Evolutionary conservation across 2,888 invertebrate species (phyloP).

Genomic region (Andrena marginata): DNA sequence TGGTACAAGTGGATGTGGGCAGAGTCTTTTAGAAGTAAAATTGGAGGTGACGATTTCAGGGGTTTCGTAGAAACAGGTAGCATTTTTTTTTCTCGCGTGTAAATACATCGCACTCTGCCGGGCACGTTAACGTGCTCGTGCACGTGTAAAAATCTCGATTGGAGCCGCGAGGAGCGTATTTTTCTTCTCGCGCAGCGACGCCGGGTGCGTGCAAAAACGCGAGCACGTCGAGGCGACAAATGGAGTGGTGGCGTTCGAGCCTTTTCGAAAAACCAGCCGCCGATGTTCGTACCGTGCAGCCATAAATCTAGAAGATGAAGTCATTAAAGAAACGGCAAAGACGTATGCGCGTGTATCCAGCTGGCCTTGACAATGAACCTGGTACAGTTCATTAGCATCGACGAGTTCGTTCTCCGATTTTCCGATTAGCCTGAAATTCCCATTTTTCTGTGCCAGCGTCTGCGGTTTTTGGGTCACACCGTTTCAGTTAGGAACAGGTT

Average conservation of each 20-base stretch:
- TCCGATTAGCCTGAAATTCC: constrained; percentile 19
- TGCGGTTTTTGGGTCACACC: background rate
- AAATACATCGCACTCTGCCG: background rate
- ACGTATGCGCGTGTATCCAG: constrained; percentile 40
- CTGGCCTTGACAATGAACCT: constrained; percentile 60
- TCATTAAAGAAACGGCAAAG: constrained; percentile 54
- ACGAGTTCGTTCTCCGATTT: constrained; percentile 46
- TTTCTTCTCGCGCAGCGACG: background rate
- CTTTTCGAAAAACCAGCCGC: constrained; percentile 26
- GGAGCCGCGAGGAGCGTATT: constrained; percentile 23
- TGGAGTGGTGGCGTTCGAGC: constrained; percentile 3
- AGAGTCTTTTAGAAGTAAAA: constrained; percentile 1
- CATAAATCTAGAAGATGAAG: constrained; percentile 66
- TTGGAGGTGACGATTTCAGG: constrained; percentile 36
- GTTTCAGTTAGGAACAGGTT: constrained; percentile 1
- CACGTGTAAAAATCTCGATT: constrained; percentile 4
- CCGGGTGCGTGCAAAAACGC: constrained; percentile 4
- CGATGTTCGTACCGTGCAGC: constrained; percentile 11
- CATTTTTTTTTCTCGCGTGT: background rate
- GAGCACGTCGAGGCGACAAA: constrained; percentile 18
- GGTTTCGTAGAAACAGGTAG: constrained; percentile 9
- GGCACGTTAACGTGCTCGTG: constrained; percentile 1
- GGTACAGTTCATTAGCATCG: constrained; percentile 58
- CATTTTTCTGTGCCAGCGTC: background rate
- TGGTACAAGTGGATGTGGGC: constrained; percentile 5